Conservation (phyloP, 37 sponge, comb jelly and placozoan species). For the Cliona cf. orientalis region DNA sequence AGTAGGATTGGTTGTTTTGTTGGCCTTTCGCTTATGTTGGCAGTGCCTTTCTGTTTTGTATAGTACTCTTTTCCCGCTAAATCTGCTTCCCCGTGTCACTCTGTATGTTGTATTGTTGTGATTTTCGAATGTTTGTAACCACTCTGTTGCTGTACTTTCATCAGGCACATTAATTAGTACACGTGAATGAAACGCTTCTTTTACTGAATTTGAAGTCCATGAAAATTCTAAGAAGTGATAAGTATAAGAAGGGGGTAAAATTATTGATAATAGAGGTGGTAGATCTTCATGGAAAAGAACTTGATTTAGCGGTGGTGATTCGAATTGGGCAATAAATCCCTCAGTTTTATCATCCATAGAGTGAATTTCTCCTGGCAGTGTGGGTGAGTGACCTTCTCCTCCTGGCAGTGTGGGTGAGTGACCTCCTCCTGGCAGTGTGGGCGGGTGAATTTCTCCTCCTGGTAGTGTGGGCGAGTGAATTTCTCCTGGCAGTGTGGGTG, state of each 20-base stretch:
- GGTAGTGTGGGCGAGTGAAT: no score
- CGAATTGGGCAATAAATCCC: no score
- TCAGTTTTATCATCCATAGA: no score
- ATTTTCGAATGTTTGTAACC: neutral
- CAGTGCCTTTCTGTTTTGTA: neutral
- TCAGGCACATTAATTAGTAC: neutral
- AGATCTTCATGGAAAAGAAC: neutral
- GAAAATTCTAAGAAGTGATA: neutral
- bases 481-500: no score
- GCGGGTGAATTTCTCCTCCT: no score
- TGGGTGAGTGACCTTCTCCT: no score
- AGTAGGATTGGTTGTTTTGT: neutral
- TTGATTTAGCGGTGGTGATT: no score
- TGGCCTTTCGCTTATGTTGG: neutral
- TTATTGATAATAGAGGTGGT: neutral
- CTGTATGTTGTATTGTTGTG: neutral
- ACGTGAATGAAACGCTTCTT: neutral
- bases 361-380: no score
- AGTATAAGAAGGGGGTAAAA: neutral
- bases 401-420: no score
- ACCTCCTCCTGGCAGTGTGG: no score
- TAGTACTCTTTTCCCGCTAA: neutral
- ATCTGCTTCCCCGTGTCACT: neutral
- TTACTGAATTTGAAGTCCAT: neutral
- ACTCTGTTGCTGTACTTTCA: neutral